These are phyloP conservation scores for Aphis gossypii DNA, from an alignment of 1,140 invertebrate genomes.

Conservation along the genomic window DNA sequence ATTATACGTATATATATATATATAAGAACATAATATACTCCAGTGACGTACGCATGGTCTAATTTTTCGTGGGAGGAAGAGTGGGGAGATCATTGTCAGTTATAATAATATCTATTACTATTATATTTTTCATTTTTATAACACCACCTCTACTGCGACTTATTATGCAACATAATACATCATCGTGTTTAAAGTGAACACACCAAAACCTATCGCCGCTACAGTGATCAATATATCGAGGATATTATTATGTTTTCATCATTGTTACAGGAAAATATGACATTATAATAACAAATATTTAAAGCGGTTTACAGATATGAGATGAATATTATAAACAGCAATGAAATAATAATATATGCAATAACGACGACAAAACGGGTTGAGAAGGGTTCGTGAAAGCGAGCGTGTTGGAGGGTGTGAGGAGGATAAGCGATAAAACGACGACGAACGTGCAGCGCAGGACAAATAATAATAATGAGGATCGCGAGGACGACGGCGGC, in stretches of 20 bases:
- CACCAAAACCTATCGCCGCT: too few species aligned
- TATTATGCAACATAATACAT: too few species aligned
- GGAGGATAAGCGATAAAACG: neutral
- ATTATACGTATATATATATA: neutral
- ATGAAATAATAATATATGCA: too few species aligned
- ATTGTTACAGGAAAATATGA: too few species aligned
- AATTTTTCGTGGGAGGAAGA: neutral
- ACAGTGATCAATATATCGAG: too few species aligned
- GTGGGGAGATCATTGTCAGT: neutral
- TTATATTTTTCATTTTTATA: neutral
- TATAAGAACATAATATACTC: neutral
- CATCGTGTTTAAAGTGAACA: too few species aligned
- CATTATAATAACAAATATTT: neutral
- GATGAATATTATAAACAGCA: neutral
- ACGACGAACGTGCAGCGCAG: neutral
- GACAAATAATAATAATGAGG: neutral
- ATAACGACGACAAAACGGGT: neutral
- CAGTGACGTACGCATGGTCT: neutral
- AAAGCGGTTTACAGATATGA: neutral
- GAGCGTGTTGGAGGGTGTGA: too few species aligned
- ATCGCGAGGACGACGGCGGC: too few species aligned
- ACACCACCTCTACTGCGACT: neutral
- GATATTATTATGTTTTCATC: too few species aligned
- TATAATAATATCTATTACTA: neutral
- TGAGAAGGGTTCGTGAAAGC: neutral